Percentiles rank a stretch among this genome's conserved stretches.
These are phyloP conservation scores for Neosilurus mollespiculum DNA, from an alignment of 2,797 vertebrate species.

Conservation along the genomic window DNA sequence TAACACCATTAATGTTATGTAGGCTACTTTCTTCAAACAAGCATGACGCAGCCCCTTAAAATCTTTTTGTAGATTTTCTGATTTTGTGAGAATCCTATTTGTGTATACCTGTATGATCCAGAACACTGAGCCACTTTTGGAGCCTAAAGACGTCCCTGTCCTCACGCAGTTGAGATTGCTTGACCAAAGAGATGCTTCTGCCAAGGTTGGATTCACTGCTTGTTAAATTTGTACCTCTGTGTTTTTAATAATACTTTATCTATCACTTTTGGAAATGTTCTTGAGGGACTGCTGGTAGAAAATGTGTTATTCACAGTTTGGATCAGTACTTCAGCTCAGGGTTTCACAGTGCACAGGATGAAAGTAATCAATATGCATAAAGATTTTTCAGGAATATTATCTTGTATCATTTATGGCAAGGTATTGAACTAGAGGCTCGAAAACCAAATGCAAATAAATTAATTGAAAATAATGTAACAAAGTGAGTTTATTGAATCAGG, in stretches of 20 bases:
- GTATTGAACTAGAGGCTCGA: neutral
- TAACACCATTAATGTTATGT: no score
- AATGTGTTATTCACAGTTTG: neutral
- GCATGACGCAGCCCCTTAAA: no score
- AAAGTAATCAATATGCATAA: neutral
- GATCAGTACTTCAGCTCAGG: neutral
- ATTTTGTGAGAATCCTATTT: neutral
- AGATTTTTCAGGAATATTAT: neutral
- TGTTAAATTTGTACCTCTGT: neutral
- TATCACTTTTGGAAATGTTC: no score
- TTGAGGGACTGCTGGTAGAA: neutral
- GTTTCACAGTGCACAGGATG: neutral
- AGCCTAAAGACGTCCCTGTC: conserved; percentile 77
- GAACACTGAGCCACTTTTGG: conserved; percentile 61
- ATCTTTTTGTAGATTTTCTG: neutral
- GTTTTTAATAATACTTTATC: neutral
- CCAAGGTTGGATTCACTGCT: conserved; percentile 69
- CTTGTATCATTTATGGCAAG: neutral
- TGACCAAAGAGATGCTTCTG: conserved; percentile 81
- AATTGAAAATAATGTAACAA: neutral
- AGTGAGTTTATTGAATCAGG: neutral
- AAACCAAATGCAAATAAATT: neutral
- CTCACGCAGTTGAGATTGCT: conserved; percentile 77
- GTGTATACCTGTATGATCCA: conserved; percentile 59
- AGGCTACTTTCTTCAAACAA: no score